Evolutionary conservation across 2,888 invertebrate species (phyloP).

Genomic region (Epirrhoe tristata): DNA sequence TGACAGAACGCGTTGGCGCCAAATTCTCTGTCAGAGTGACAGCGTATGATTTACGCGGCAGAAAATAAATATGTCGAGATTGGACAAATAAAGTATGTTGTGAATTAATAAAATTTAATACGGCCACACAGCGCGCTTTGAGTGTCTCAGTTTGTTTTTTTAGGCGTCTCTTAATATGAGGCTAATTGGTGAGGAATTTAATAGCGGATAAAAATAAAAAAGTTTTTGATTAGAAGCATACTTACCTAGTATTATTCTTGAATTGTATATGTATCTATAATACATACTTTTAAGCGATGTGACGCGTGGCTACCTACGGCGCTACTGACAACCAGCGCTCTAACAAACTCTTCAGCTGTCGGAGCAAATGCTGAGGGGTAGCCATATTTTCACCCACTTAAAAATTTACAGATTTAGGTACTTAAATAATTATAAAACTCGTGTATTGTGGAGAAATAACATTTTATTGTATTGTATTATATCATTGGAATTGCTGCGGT

Average conservation of each 20-base stretch:
- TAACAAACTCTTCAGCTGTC: no score
- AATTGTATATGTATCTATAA: no score
- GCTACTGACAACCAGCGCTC: no score
- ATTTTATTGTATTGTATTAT: no score
- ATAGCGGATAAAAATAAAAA: conserved; percentile 43
- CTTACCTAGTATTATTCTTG: neutral
- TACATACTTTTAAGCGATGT: no score
- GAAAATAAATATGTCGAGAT: conserved; percentile 65
- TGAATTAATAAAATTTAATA: conserved; percentile 70
- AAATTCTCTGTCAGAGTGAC: conserved; percentile 71
- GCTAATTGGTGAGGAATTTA: conserved; percentile 50
- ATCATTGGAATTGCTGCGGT: no score
- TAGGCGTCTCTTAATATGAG: conserved; percentile 43
- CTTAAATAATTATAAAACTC: no score
- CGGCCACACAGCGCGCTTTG: conserved; percentile 67
- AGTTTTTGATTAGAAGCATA: conserved; percentile 13
- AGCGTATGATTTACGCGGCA: conserved; percentile 70
- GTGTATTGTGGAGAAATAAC: no score
- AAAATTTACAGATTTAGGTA: no score
- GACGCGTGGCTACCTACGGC: no score
- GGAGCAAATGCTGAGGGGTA: no score
- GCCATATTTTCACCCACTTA: no score
- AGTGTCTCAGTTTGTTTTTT: conserved; percentile 42
- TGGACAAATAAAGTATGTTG: conserved; percentile 61
- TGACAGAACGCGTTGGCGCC: conserved; percentile 66